These are phyloP conservation scores for Miichthys miiuy DNA, from an alignment of 2,797 vertebrate genomes.

Conservation along the genomic window DNA sequence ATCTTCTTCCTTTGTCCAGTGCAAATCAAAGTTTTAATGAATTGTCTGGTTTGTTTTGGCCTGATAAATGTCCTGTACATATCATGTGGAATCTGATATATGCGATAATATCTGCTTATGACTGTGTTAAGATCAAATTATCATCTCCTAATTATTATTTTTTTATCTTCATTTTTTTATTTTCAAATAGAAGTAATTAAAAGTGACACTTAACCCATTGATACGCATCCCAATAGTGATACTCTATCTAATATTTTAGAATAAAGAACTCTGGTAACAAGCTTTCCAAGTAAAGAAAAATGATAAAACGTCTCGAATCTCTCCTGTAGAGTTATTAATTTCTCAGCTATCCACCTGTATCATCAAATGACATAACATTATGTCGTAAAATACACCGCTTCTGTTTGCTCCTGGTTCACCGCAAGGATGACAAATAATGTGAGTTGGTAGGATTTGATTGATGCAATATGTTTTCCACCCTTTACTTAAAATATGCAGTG, in stretches of 20 bases:
- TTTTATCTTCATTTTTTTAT: too few relatives aligned
- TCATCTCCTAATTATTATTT: not conserved
- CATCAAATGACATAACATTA: not conserved
- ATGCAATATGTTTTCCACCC: slow-evolving; percentile 29
- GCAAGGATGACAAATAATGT: slow-evolving; percentile 23
- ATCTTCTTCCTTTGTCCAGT: slow-evolving; percentile 34
- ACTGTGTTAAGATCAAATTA: slow-evolving; percentile 6
- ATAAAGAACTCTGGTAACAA: not conserved
- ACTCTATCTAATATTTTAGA: not conserved
- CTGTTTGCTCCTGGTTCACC: slow-evolving; percentile 10
- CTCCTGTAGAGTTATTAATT: not conserved
- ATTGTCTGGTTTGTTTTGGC: slow-evolving; percentile 48
- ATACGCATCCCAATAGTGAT: not conserved
- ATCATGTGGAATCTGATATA: not conserved
- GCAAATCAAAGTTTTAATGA: slow-evolving; percentile 64
- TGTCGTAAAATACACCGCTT: slow-evolving; percentile 7
- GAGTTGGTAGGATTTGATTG: slow-evolving; percentile 41
- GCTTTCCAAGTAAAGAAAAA: not conserved
- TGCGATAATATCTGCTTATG: not conserved
- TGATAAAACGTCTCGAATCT: not conserved
- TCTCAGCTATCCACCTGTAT: not conserved
- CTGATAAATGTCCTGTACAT: slow-evolving; percentile 10
- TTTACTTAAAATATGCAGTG: slow-evolving; percentile 8
- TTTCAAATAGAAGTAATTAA: not conserved
- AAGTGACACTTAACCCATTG: not conserved